These are phyloP conservation scores for Sthenelais limicola DNA, from an alignment of 2,888 invertebrate species.

Conservation along the genomic window DNA sequence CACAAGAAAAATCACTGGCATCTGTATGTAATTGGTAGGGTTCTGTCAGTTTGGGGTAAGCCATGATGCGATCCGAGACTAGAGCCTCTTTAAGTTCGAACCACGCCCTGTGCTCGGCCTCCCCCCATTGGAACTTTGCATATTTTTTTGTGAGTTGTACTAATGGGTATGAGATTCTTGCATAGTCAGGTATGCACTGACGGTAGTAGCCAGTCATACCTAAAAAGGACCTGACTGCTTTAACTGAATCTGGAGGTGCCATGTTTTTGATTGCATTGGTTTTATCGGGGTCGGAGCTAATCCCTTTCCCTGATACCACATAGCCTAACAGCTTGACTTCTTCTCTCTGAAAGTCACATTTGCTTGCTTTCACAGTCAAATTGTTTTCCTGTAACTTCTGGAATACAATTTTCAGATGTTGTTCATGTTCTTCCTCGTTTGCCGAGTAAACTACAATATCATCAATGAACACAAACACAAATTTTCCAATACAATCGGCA, in stretches of 20 bases:
- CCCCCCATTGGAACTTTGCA: slow-evolving; percentile 22
- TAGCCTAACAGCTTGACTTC: slow-evolving; percentile 49
- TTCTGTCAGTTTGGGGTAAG: slow-evolving; percentile 8
- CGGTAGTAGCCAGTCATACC: slow-evolving; percentile 46
- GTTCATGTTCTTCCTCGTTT: slow-evolving; percentile 22
- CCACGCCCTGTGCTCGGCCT: slow-evolving; percentile 13
- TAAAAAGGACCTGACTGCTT: slow-evolving; percentile 36
- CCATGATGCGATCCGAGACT: slow-evolving; percentile 5
- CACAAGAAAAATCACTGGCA: not conserved
- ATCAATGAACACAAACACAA: slow-evolving; percentile 40
- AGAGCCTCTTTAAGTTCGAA: slow-evolving; percentile 18
- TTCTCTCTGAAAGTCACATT: slow-evolving; percentile 7
- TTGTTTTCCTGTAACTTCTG: slow-evolving; percentile 3
- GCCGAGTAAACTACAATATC: slow-evolving; percentile 39
- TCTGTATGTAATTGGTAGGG: slow-evolving; percentile 37
- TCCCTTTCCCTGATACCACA: slow-evolving; percentile 44
- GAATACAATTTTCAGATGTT: slow-evolving; percentile 19
- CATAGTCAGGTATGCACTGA: slow-evolving; percentile 33
- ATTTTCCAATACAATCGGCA: not conserved
- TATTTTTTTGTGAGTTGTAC: slow-evolving; percentile 24
- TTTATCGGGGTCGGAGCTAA: slow-evolving; percentile 47
- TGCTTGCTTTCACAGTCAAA: not conserved
- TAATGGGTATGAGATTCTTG: slow-evolving; percentile 31
- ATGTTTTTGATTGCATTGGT: slow-evolving; percentile 31
- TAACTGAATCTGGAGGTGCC: slow-evolving; percentile 7